A percentile compares a stretch with the other conserved stretches of the same genome.
Evolutionary conservation across 2,888 invertebrate genomes (phyloP).

Genomic region (Eupelmus urozonus): DNA sequence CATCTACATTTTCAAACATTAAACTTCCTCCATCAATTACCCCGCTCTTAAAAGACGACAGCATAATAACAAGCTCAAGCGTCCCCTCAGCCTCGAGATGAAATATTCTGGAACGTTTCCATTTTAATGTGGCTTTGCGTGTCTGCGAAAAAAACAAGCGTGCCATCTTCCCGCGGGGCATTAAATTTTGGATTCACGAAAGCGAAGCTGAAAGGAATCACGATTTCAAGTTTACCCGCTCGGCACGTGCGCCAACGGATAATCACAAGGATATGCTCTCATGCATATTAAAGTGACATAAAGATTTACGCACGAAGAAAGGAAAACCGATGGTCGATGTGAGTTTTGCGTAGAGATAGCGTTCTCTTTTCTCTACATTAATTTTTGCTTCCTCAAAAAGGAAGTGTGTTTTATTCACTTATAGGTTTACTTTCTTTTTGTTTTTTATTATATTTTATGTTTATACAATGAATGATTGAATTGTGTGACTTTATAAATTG

Average conservation of each 20-base stretch:
- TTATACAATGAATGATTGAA: no score
- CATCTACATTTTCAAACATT: no score
- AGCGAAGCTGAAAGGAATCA: conserved; percentile 7
- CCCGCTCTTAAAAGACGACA: no score
- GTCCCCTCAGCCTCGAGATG: neutral
- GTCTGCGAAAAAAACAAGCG: neutral
- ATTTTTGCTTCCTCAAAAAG: no score
- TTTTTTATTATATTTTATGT: no score
- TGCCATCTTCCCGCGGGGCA: neutral
- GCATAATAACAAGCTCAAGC: no score
- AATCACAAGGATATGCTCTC: conserved; percentile 18
- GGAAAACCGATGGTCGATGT: neutral
- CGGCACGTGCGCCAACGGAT: conserved; percentile 16
- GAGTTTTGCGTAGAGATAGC: no score
- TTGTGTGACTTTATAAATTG: no score
- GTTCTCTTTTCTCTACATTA: no score
- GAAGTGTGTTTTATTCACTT: no score
- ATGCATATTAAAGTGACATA: conserved; percentile 16
- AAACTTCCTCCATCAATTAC: no score
- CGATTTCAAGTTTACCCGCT: conserved; percentile 7
- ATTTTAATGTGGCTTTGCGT: neutral
- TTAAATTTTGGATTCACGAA: conserved; percentile 32
- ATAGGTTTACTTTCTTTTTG: no score
- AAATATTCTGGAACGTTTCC: neutral
- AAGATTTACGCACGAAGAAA: conserved; percentile 11